Percentiles rank a stretch among this genome's conserved stretches.
phyloP scores from a whole-genome alignment of 1,140 invertebrate species.

The Drosophila pandora region DNA sequence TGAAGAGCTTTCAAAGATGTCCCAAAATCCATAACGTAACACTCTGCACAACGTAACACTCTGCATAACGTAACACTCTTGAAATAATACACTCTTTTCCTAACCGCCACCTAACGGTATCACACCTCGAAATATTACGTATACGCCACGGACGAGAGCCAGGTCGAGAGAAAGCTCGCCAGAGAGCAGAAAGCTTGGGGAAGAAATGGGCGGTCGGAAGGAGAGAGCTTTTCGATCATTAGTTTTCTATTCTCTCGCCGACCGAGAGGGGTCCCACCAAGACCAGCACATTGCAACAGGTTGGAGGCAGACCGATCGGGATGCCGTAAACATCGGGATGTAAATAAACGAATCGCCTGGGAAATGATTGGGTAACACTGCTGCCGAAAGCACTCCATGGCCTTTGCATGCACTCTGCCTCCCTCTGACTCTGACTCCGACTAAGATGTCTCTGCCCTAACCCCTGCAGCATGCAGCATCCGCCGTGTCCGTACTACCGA shows the following conservation, averaged over 20 bases:
- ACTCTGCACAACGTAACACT: too few species aligned
- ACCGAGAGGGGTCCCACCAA: not conserved
- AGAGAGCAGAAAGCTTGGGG: constrained; percentile 23
- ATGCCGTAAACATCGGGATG: constrained; percentile 35
- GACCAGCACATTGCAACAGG: constrained; percentile 57
- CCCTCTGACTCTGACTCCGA: not conserved
- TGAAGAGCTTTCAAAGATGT: not conserved
- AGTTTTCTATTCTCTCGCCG: constrained; percentile 6
- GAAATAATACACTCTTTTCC: too few species aligned
- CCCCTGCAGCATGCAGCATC: constrained; percentile 27
- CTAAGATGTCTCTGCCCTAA: constrained; percentile 12
- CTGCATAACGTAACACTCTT: too few species aligned
- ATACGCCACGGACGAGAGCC: constrained; percentile 50
- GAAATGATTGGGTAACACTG: constrained; percentile 33
- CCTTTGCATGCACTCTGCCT: constrained; percentile 27
- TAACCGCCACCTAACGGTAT: not conserved
- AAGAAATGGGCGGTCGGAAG: constrained; percentile 6
- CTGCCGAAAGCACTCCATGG: constrained; percentile 25
- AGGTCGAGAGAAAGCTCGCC: constrained; percentile 48
- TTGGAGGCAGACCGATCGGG: constrained; percentile 48
- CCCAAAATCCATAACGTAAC: too few species aligned
- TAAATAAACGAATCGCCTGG: constrained; percentile 37
- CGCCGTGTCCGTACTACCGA: constrained; percentile 25
- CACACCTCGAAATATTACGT: constrained; percentile 57
- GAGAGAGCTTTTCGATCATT: constrained; percentile 50